Percentiles rank a stretch among this genome's conserved stretches.
phyloP scores from a whole-genome alignment of 2,797 vertebrate species.

The Anguilla pacifica region DNA sequence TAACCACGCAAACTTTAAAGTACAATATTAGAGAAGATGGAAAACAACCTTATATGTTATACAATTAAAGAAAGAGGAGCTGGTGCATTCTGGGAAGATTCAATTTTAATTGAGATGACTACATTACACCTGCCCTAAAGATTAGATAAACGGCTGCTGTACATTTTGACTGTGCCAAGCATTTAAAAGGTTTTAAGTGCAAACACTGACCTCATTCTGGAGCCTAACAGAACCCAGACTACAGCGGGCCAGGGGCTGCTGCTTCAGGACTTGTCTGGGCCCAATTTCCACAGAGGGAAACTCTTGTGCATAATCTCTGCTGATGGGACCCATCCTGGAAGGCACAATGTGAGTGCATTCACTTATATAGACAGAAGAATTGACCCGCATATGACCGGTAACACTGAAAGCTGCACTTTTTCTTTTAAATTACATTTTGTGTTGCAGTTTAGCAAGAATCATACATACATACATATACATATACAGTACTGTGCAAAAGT shows the following conservation, averaged over 20 bases:
- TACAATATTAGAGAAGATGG: neutral
- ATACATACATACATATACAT: too few relatives aligned
- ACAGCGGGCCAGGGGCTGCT: slow-evolving; percentile 36
- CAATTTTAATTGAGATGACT: neutral
- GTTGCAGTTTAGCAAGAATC: slow-evolving; percentile 7
- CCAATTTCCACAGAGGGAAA: slow-evolving; percentile 68
- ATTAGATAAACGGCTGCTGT: neutral
- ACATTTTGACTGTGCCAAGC: neutral
- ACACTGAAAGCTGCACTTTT: neutral
- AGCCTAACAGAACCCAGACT: slow-evolving; percentile 53
- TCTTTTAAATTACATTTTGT: neutral
- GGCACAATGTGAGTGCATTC: slow-evolving; percentile 26
- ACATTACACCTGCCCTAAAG: neutral
- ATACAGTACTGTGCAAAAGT: too few relatives aligned
- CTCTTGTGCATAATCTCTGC: slow-evolving; percentile 72
- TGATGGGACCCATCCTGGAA: slow-evolving; percentile 72
- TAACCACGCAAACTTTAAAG: neutral
- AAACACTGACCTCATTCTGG: slow-evolving; percentile 67
- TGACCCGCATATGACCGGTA: neutral
- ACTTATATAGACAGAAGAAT: neutral
- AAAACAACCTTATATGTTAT: neutral
- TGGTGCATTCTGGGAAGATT: neutral
- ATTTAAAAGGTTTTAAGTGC: too few relatives aligned
- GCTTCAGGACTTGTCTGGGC: slow-evolving; percentile 46
- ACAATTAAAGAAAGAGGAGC: neutral